Evolutionary conservation across 2,888 invertebrate species (phyloP).

Genomic region (Watsonalla cultraria): DNA sequence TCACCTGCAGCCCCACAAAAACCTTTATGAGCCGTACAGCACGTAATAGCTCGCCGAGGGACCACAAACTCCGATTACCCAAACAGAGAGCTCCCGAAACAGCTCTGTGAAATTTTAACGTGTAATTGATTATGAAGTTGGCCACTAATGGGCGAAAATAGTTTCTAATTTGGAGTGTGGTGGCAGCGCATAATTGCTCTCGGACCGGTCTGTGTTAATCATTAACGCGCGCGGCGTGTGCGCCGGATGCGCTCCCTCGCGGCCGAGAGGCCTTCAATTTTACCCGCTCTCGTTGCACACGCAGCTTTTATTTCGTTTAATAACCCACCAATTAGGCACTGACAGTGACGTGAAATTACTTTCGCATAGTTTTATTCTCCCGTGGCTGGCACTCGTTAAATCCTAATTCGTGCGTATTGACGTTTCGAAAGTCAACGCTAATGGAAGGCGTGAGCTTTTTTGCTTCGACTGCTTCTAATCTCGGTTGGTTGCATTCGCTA

Average conservation of each 20-base stretch:
- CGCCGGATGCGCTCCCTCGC: slow-evolving; percentile 41
- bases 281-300: slow-evolving; percentile 14
- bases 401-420: slow-evolving; percentile 73
- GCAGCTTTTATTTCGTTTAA: slow-evolving; percentile 28
- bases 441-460: slow-evolving; percentile 70
- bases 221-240: slow-evolving; percentile 51
- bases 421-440: slow-evolving; percentile 68
- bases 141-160: slow-evolving; percentile 75
- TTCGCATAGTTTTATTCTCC: slow-evolving; percentile 37
- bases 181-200: slow-evolving; percentile 67
- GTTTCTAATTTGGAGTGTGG: slow-evolving; percentile 75
- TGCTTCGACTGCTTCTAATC: slow-evolving; percentile 63
- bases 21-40: slow-evolving; percentile 61
- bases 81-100: slow-evolving; percentile 70
- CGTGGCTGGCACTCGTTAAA: slow-evolving; percentile 47
- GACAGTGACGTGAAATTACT: slow-evolving; percentile 27
- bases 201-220: slow-evolving; percentile 66
- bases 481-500: slow-evolving; percentile 60
- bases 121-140: slow-evolving; percentile 78
- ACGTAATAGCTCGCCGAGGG: slow-evolving; percentile 71
- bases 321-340: slow-evolving; percentile 22
- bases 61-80: slow-evolving; percentile 77
- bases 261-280: slow-evolving; percentile 51
- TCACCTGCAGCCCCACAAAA: slow-evolving; percentile 60
- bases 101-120: slow-evolving; percentile 72